Conservation (phyloP, 2,113 vertebrate species). For the Hemicordylus capensis region DNA sequence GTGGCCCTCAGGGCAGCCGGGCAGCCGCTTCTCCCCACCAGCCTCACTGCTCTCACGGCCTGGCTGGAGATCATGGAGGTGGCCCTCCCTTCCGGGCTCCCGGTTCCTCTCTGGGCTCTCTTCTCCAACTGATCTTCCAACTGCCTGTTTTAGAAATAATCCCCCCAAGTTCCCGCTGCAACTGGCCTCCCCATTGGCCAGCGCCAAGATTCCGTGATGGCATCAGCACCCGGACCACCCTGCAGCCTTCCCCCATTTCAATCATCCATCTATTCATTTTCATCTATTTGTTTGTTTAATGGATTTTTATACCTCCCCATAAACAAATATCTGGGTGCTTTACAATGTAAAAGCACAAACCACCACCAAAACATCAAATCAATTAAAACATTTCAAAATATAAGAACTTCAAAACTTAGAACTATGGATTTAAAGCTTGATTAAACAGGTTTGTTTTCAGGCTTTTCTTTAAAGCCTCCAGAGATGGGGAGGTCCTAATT, state of each 20-base stretch:
- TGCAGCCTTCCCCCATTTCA: neutral
- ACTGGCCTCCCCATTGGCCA: constrained; percentile 17
- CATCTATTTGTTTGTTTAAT: too few species aligned
- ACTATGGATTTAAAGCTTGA: too few species aligned
- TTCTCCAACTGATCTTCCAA: neutral
- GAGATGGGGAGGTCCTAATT: too few species aligned
- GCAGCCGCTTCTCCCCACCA: neutral
- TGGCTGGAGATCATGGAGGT: neutral
- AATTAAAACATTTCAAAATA: too few species aligned
- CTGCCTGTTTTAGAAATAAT: neutral
- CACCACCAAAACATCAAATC: too few species aligned
- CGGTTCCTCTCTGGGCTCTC: neutral
- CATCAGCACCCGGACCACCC: neutral
- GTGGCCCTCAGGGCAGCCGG: accelerated
- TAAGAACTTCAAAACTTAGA: too few species aligned
- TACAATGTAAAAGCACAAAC: too few species aligned
- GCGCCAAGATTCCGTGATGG: neutral
- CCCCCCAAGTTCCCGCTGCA: neutral
- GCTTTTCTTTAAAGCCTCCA: too few species aligned
- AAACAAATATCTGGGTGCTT: too few species aligned
- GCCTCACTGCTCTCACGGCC: neutral
- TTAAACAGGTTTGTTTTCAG: too few species aligned
- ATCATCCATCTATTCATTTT: too few species aligned
- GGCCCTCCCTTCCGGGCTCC: accelerated
- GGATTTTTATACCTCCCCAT: too few species aligned